Conservation (phyloP, 2,888 invertebrate genomes). For the Reticulitermes lucifugus region DNA sequence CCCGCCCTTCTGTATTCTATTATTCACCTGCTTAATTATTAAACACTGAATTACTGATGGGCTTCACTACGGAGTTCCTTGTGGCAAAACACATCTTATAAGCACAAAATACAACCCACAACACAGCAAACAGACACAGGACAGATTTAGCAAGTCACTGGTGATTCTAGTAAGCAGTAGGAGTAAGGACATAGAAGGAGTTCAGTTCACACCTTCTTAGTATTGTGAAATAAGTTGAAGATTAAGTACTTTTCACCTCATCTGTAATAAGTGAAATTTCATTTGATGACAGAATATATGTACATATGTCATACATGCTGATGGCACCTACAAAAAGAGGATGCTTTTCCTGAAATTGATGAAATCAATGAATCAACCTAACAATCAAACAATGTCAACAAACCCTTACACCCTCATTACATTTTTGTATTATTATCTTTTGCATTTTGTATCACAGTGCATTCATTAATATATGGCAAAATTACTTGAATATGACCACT, state of each 20-base stretch:
- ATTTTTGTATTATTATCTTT: no score
- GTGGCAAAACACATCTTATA: neutral
- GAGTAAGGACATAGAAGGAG: neutral
- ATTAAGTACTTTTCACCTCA: neutral
- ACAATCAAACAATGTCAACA: no score
- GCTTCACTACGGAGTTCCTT: neutral
- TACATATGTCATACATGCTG: no score
- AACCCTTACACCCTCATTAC: no score
- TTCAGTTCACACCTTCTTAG: neutral
- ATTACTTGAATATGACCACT: no score
- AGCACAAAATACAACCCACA: neutral
- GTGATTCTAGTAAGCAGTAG: neutral
- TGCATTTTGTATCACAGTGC: no score
- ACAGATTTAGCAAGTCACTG: constrained; percentile 14
- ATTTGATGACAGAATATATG: neutral
- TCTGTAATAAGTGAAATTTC: neutral
- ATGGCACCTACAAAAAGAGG: neutral
- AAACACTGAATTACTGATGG: neutral
- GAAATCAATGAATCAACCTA: neutral
- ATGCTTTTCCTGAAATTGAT: neutral
- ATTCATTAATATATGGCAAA: no score
- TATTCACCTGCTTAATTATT: neutral
- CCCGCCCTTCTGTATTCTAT: no score
- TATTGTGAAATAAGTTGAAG: neutral
- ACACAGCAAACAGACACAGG: constrained; percentile 4